A percentile compares a stretch with the other conserved stretches of the same genome.
Evolutionary conservation across 2,113 vertebrate genomes (phyloP).

Genomic region (Scalopus aquaticus): DNA sequence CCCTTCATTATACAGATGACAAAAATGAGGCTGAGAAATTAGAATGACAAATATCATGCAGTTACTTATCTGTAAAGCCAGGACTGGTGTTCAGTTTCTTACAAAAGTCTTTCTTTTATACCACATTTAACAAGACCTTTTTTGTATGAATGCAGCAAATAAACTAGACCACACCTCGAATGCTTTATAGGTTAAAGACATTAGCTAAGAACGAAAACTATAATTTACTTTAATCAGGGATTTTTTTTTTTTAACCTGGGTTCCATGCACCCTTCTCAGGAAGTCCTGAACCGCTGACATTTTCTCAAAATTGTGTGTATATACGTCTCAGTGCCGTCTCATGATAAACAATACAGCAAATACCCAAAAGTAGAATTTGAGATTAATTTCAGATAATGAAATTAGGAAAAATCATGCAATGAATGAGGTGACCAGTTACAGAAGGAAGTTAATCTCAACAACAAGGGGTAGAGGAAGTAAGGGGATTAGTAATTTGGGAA

Average conservation of each 20-base stretch:
- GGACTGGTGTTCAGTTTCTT: constrained; percentile 9
- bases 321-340: background rate
- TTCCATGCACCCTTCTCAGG: background rate
- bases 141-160: constrained; percentile 11
- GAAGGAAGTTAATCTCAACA: background rate
- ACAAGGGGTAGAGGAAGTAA: background rate
- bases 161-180: background rate
- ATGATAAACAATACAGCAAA: background rate
- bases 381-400: background rate
- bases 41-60: background rate
- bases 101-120: background rate
- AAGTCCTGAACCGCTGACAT: background rate
- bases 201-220: constrained; percentile 18
- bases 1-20: constrained; percentile 31
- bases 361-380: constrained; percentile 6
- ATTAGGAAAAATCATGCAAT: background rate
- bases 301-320: background rate
- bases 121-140: constrained; percentile 22
- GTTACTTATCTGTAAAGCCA: constrained; percentile 17
- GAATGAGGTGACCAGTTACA: background rate
- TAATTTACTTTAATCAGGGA: background rate
- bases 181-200: background rate
- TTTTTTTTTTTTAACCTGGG: background rate
- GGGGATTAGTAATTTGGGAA: background rate
- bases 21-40: constrained; percentile 36